Percentiles rank a stretch among this genome's conserved stretches.
Conservation (phyloP, 2,113 vertebrate genomes). For the Eolophus roseicapilla region DNA sequence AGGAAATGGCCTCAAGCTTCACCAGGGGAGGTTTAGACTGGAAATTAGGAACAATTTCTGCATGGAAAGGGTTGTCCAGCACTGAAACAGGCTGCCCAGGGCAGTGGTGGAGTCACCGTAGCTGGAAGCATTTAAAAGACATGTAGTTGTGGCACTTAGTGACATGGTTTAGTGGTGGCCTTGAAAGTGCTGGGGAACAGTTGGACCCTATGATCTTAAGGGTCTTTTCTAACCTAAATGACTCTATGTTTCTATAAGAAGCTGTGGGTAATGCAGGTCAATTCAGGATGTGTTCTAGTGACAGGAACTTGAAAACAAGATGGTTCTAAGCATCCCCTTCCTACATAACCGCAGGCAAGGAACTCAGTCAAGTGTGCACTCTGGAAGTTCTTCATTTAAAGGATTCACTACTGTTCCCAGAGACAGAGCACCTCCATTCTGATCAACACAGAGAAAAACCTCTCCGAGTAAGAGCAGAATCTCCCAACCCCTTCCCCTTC, state of each 20-base stretch:
- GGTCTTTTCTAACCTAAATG: neutral
- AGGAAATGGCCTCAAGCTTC: neutral
- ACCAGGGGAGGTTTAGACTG: accelerated
- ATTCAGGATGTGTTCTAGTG: neutral
- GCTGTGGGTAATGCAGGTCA: neutral
- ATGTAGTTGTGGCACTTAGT: neutral
- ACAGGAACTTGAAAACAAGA: neutral
- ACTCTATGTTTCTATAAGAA: neutral
- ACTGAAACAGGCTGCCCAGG: neutral
- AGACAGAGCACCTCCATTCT: neutral
- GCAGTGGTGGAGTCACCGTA: accelerated
- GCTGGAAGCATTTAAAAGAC: neutral
- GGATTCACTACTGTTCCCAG: neutral
- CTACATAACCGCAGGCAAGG: neutral
- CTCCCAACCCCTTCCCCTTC: neutral
- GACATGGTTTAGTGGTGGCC: neutral
- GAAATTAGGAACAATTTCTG: accelerated
- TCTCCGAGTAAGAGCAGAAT: neutral
- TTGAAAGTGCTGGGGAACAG: neutral
- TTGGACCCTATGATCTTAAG: accelerated
- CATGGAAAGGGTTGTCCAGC: accelerated
- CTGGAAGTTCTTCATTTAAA: neutral
- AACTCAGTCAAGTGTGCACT: neutral
- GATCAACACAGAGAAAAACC: neutral
- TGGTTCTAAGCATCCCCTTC: neutral